These are phyloP conservation scores for Gandaritis pyraliata DNA, from an alignment of 2,888 invertebrate species.

Conservation along the genomic window DNA sequence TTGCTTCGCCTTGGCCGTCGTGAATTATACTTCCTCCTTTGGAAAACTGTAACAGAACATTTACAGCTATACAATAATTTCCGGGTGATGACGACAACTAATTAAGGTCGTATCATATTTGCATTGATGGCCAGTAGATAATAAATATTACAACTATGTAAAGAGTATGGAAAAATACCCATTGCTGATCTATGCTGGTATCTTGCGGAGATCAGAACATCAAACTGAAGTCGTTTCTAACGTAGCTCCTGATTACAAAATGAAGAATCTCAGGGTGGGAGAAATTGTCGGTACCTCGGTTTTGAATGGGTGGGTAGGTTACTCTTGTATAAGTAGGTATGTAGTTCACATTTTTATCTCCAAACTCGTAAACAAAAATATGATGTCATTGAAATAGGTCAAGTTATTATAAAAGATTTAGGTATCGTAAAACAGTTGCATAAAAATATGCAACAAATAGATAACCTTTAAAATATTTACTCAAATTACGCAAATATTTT, in stretches of 20 bases:
- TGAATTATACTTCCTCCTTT: slow-evolving; percentile 76
- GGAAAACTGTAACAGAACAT: slow-evolving; percentile 78
- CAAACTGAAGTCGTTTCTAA: too few relatives aligned
- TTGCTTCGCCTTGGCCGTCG: slow-evolving; percentile 71
- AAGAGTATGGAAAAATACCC: not conserved
- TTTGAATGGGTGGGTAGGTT: too few relatives aligned
- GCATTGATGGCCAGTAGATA: slow-evolving; percentile 47
- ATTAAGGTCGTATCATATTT: slow-evolving; percentile 68
- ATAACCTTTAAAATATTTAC: too few relatives aligned
- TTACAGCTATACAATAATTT: slow-evolving; percentile 70
- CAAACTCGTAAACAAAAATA: not conserved
- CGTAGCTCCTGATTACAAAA: too few relatives aligned
- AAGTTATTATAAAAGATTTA: not conserved
- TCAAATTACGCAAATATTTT: too few relatives aligned
- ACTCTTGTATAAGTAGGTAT: too few relatives aligned
- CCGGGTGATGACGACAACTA: slow-evolving; percentile 74
- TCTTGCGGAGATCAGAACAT: too few relatives aligned
- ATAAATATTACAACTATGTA: not conserved
- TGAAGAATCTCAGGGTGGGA: too few relatives aligned
- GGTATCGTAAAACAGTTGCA: not conserved
- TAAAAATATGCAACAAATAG: too few relatives aligned
- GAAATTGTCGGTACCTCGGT: too few relatives aligned
- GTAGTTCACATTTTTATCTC: not conserved
- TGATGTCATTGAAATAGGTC: slow-evolving; percentile 11
- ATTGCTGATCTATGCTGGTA: too few relatives aligned